phyloP scores from a whole-genome alignment of 2,888 invertebrate species.

The Nysson spinosus region DNA sequence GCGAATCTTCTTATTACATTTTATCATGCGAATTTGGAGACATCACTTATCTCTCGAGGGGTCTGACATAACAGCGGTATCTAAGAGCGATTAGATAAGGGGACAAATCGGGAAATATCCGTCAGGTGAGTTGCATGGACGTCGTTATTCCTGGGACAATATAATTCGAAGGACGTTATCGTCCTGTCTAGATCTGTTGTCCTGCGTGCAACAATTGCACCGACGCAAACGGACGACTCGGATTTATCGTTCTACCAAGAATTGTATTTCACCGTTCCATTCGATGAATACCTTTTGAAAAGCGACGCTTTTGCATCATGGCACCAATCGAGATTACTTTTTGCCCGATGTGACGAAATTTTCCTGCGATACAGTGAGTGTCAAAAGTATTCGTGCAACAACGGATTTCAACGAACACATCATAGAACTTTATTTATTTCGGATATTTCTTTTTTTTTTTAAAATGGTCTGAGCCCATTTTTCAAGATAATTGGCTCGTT shows the following conservation, averaged over 20 bases:
- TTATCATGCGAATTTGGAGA: conserved; percentile 23
- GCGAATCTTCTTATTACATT: conserved; percentile 33
- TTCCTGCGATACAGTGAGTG: too few species aligned
- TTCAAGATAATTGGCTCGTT: too few species aligned
- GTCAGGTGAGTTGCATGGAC: conserved; percentile 10
- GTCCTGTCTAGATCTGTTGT: conserved; percentile 16
- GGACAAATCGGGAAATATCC: conserved; percentile 51
- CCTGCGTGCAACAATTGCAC: conserved; percentile 13
- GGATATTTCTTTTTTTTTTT: too few species aligned
- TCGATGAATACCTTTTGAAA: conserved; percentile 10
- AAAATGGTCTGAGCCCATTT: too few species aligned
- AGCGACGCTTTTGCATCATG: neutral
- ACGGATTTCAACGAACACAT: too few species aligned
- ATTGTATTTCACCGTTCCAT: conserved; percentile 23
- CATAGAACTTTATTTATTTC: too few species aligned
- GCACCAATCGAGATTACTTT: conserved; percentile 19
- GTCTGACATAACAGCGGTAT: conserved; percentile 37
- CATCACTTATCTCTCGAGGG: too few species aligned
- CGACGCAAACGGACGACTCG: conserved; percentile 22
- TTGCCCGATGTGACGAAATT: too few species aligned
- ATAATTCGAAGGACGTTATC: conserved; percentile 42
- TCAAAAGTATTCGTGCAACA: too few species aligned
- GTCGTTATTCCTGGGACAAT: conserved; percentile 5
- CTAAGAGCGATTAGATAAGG: conserved; percentile 49
- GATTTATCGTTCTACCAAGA: conserved; percentile 34